Evolutionary conservation across 2,888 invertebrate species (phyloP).

Genomic region (Platypus cylindrus): DNA sequence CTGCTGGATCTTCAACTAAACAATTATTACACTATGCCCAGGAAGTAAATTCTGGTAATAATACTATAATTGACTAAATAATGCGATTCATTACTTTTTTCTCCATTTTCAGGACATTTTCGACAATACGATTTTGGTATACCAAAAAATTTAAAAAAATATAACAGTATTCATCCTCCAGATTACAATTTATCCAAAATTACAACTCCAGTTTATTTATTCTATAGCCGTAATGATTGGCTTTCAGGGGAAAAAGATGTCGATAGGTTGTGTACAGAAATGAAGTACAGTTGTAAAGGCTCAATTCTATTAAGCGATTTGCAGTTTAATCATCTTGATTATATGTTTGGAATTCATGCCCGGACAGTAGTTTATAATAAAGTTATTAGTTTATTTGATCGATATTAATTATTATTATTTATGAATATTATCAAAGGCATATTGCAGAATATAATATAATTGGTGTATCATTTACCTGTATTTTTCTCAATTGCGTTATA

Average conservation of each 20-base stretch:
- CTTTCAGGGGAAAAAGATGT: constrained; percentile 32
- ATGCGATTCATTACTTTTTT: background rate
- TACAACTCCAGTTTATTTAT: constrained; percentile 34
- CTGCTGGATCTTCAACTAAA: constrained; percentile 40
- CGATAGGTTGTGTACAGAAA: constrained; percentile 24
- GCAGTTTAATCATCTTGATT: constrained; percentile 30
- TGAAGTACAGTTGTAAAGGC: constrained; percentile 20
- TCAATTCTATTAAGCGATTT: constrained; percentile 24
- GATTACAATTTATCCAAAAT: constrained; percentile 33
- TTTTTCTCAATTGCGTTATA: too few relatives aligned
- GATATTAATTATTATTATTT: constrained; percentile 7
- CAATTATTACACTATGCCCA: constrained; percentile 65
- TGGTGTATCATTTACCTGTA: too few relatives aligned
- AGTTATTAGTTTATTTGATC: constrained; percentile 20
- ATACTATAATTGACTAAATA: constrained; percentile 20
- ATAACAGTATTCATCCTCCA: constrained; percentile 32
- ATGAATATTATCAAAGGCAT: background rate
- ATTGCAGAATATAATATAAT: too few relatives aligned
- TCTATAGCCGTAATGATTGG: constrained; percentile 40
- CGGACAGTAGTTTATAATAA: constrained; percentile 24
- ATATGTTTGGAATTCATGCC: constrained; percentile 27
- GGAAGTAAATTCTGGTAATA: constrained; percentile 39
- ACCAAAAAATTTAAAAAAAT: constrained; percentile 22
- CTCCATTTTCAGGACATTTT: constrained; percentile 15
- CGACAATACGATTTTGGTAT: constrained; percentile 45